These are phyloP conservation scores for Spongia lamella DNA, from an alignment of 37 sponge, comb jelly and placozoan species.

Conservation along the genomic window DNA sequence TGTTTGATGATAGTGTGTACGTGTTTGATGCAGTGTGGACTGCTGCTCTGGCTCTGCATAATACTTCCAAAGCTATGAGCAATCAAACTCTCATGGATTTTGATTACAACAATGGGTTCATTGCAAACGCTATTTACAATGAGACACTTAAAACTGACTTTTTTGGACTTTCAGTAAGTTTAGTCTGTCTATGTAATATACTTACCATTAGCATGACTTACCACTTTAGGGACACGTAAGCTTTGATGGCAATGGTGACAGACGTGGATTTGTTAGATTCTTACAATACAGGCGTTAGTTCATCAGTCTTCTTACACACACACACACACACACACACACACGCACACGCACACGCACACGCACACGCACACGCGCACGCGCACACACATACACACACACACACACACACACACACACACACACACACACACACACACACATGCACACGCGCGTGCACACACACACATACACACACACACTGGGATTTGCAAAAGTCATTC, in stretches of 20 bases:
- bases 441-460: slow-evolving; percentile 4
- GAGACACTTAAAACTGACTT: slow-evolving; percentile 10
- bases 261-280: too few species aligned
- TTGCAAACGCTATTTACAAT: slow-evolving; percentile 7
- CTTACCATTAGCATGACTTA: too few species aligned
- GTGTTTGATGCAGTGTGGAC: slow-evolving; percentile 58
- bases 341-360: slow-evolving; percentile 23
- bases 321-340: background rate
- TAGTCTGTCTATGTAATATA: too few species aligned
- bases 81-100: slow-evolving; percentile 3
- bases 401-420: slow-evolving; percentile 46
- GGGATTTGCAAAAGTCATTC: background rate
- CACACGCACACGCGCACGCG: slow-evolving; percentile 41
- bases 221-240: too few species aligned
- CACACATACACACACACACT: slow-evolving; percentile 17
- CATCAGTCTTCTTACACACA: background rate
- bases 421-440: slow-evolving; percentile 38
- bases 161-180: slow-evolving; percentile 57
- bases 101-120: slow-evolving; percentile 12
- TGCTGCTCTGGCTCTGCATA: slow-evolving; percentile 46
- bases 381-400: slow-evolving; percentile 59
- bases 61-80: background rate
- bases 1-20: slow-evolving; percentile 22
- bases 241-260: too few species aligned
- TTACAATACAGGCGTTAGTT: too few species aligned